A percentile compares a stretch with the other conserved stretches of the same genome.
Evolutionary conservation across 2,888 invertebrate species (phyloP).

Genomic region (Andrena hattorfiana): DNA sequence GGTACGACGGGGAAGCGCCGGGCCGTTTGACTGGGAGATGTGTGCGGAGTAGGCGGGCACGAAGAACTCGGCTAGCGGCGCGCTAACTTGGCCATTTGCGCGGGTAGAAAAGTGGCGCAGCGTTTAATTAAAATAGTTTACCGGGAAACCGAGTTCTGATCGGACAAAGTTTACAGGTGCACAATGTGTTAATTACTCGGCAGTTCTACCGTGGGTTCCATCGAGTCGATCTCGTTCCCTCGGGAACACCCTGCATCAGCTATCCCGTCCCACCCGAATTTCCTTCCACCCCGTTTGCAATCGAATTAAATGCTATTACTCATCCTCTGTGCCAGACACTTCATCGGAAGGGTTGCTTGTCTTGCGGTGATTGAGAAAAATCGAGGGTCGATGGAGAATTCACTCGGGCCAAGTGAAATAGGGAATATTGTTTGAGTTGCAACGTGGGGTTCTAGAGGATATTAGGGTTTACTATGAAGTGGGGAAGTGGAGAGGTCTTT

Average conservation of each 20-base stretch:
- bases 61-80: neutral
- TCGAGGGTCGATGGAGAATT: neutral
- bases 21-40: neutral
- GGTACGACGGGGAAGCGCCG: too few relatives aligned
- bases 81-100: slow-evolving; percentile 5
- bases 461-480: too few relatives aligned
- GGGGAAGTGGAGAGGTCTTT: too few relatives aligned
- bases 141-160: slow-evolving; percentile 4
- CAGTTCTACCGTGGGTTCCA: neutral
- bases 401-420: neutral
- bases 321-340: neutral
- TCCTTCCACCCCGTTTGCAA: neutral
- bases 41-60: neutral
- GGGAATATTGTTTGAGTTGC: too few relatives aligned
- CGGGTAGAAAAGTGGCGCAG: neutral
- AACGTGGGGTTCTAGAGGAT: too few relatives aligned
- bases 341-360: neutral
- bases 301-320: slow-evolving; percentile 1
- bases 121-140: slow-evolving; percentile 23
- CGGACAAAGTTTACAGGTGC: slow-evolving; percentile 15
- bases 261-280: neutral
- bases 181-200: slow-evolving; percentile 12
- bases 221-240: slow-evolving; percentile 13
- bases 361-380: neutral
- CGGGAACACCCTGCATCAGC: slow-evolving; percentile 2